Percentiles rank a stretch among this genome's conserved stretches.
These are phyloP conservation scores for Charanyca ferruginea DNA, from an alignment of 2,888 invertebrate species.

Conservation along the genomic window DNA sequence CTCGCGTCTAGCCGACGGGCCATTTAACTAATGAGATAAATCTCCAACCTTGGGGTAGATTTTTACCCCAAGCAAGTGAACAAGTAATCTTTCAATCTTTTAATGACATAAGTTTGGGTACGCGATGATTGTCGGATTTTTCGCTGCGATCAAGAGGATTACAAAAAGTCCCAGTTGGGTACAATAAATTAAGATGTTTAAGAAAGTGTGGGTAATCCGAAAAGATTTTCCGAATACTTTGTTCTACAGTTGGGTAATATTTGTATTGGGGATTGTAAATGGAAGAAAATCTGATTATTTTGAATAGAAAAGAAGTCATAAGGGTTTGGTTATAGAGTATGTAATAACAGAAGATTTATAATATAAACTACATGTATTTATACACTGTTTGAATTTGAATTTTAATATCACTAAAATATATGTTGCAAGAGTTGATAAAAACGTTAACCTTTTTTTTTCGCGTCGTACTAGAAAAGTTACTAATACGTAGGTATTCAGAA, in stretches of 20 bases:
- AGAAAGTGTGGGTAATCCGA: slow-evolving; percentile 51
- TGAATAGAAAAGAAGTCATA: neutral
- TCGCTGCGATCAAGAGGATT: slow-evolving; percentile 62
- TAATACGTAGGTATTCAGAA: neutral
- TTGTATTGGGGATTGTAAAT: slow-evolving; percentile 3
- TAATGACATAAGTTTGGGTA: slow-evolving; percentile 86
- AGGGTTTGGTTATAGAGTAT: neutral
- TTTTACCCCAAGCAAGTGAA: slow-evolving; percentile 84
- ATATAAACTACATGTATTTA: neutral
- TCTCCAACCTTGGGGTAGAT: slow-evolving; percentile 78
- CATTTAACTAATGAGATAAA: slow-evolving; percentile 90
- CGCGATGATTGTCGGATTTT: slow-evolving; percentile 77
- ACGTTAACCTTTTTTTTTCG: neutral
- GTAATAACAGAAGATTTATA: neutral
- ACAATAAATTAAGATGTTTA: slow-evolving; percentile 60
- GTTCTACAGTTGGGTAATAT: slow-evolving; percentile 29
- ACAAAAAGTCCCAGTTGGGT: slow-evolving; percentile 57
- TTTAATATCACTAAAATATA: too few species aligned
- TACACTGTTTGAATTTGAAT: too few species aligned
- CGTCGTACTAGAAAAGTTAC: too few species aligned
- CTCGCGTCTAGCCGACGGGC: slow-evolving; percentile 77
- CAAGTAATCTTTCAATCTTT: slow-evolving; percentile 89
- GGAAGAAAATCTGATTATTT: neutral
- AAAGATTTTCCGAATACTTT: slow-evolving; percentile 39
- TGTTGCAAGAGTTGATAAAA: neutral